A percentile compares a stretch with the other conserved stretches of the same genome.
Conservation (phyloP, 2,888 invertebrate genomes). For the Acanthoscelides obtectus region DNA sequence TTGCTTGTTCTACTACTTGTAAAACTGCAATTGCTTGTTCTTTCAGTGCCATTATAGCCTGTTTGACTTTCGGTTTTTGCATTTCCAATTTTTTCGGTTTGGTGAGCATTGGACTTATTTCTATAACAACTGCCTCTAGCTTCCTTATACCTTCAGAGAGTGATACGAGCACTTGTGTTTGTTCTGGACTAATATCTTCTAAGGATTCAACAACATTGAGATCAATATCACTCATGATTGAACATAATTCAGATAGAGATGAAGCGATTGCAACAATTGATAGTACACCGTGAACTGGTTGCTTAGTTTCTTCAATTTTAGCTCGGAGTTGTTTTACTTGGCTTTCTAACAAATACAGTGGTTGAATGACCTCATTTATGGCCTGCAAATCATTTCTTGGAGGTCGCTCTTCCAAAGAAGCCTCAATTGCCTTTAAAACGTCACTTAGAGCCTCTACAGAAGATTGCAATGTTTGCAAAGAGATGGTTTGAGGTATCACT, state of each 20-base stretch:
- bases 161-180: constrained; percentile 13
- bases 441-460: neutral
- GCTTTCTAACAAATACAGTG: constrained; percentile 4
- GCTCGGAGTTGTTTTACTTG: constrained; percentile 14
- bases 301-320: constrained; percentile 15
- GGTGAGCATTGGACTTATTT: constrained; percentile 10
- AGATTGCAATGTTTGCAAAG: neutral
- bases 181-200: constrained; percentile 5
- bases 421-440: neutral
- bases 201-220: neutral
- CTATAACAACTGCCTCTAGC: constrained; percentile 12
- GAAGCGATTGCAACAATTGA: constrained; percentile 16
- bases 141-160: constrained; percentile 15
- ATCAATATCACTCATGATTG: neutral
- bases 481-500: neutral
- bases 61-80: constrained; percentile 13
- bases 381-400: neutral
- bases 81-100: constrained; percentile 13
- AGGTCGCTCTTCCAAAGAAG: neutral
- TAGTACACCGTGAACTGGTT: constrained; percentile 4
- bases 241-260: constrained; percentile 7
- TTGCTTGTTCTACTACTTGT: constrained; percentile 3
- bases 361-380: neutral
- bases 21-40: constrained; percentile 14
- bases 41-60: constrained; percentile 20